Evolutionary conservation across 2,888 invertebrate genomes (phyloP).

Genomic region (Meandrusa payeni): DNA sequence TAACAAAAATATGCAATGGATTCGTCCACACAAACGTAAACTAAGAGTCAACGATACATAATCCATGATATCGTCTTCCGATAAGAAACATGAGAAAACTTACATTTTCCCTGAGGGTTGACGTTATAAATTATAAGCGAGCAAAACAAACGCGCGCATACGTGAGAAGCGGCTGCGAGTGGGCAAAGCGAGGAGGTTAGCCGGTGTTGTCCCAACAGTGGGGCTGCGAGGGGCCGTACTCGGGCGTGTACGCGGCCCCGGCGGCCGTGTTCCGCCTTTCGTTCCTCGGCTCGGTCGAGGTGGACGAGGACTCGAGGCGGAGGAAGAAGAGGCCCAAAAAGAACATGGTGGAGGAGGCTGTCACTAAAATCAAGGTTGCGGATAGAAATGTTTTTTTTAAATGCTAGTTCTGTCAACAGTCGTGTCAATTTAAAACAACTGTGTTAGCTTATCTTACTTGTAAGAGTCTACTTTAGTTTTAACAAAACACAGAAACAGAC

Average conservation of each 20-base stretch:
- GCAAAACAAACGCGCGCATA: slow-evolving; percentile 12
- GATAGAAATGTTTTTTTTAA: neutral
- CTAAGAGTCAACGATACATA: too few relatives aligned
- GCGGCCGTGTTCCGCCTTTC: slow-evolving; percentile 90
- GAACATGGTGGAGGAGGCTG: slow-evolving; percentile 93
- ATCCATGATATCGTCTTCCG: too few relatives aligned
- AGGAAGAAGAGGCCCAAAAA: slow-evolving; percentile 90
- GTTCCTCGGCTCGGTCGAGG: slow-evolving; percentile 92
- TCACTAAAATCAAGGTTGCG: slow-evolving; percentile 91
- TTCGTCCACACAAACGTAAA: too few relatives aligned
- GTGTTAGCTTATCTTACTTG: too few relatives aligned
- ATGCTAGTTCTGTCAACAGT: slow-evolving; percentile 34
- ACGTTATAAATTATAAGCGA: slow-evolving; percentile 1
- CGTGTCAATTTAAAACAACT: too few relatives aligned
- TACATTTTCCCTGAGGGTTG: too few relatives aligned
- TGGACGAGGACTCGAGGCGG: slow-evolving; percentile 89
- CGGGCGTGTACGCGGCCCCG: slow-evolving; percentile 79
- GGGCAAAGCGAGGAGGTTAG: slow-evolving; percentile 59
- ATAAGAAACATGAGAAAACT: too few relatives aligned
- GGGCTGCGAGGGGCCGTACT: slow-evolving; percentile 72
- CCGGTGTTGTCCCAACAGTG: slow-evolving; percentile 61
- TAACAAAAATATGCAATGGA: too few relatives aligned
- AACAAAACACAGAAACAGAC: too few relatives aligned
- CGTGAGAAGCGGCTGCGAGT: slow-evolving; percentile 28
- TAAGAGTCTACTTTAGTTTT: too few relatives aligned